Base-by-base conservation (phyloP, 2,113 vertebrate species). In the Kobus ellipsiprymnus region DNA sequence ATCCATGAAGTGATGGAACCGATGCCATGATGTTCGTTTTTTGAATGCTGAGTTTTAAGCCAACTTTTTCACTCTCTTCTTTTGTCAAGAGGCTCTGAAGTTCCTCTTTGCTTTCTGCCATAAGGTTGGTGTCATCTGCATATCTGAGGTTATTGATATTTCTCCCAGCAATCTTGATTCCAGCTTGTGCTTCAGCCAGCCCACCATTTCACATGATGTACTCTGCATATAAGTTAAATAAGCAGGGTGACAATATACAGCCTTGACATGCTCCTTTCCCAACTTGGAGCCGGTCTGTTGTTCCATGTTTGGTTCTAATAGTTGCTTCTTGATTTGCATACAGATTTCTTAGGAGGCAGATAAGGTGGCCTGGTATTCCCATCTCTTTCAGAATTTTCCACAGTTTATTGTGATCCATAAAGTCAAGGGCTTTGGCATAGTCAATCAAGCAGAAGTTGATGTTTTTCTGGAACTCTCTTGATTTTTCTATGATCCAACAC, bases 21-120 rank as follows among this genome's bases (percentile, higher is more conserved):
- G 8, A 23, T 71, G 64, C 64, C 64, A 71, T 36, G 64, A 71
- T 36, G n/a, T 71, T 71, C 1, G 0, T 21, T 71, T 23, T 67
- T 36, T 71, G n/a, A 71, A 71, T 12, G n/a, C n/a, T 71, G 64
- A 71, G 9, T 36, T 71, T 36, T 71, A 71, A 71, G 64, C 64
- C 64, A 71, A 5, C 9, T 36, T 71, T 71, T 71, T 71, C n/a
- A 71, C n/a, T 71, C n/a, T 71, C 19, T 1, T 71, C n/a, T 36
- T 71, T 36, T 2, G n/a, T 23, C n/a, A 71, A 71, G n/a, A 71
- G 19, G n/a, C n/a, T 71, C 9, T 23, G 4, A 36, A 36, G 67
- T 71, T 36, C 19, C 67, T n/a, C 67, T 71, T 71, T 0, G 0
- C n/a, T 36, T 71, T 71, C 67, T 71, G n/a, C 19, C 4, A 5